Percentiles rank a stretch among this genome's conserved stretches.
phyloP scores from a whole-genome alignment of 2,113 vertebrate genomes.

The Hypanus sabinus region DNA sequence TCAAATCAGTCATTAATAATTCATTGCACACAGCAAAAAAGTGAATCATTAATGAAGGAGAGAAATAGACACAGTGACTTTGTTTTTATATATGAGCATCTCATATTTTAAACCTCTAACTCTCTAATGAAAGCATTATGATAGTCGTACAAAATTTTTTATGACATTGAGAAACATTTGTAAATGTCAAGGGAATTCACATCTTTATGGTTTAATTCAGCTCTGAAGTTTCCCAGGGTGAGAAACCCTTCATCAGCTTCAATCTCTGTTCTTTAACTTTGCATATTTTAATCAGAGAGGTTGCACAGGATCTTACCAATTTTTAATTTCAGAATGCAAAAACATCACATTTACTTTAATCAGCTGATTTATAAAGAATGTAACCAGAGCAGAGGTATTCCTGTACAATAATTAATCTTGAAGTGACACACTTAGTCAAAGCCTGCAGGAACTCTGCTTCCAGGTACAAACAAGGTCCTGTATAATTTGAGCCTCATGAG shows the following conservation, averaged over 20 bases:
- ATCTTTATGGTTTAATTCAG: neutral
- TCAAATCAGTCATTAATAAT: slow-evolving; percentile 48
- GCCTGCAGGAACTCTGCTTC: neutral
- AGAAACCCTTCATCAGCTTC: neutral
- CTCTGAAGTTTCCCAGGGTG: too few species aligned
- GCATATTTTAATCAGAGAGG: neutral
- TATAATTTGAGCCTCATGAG: neutral
- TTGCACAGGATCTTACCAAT: neutral
- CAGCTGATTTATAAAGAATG: slow-evolving; percentile 9
- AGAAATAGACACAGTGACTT: slow-evolving; percentile 40
- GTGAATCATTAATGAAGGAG: slow-evolving; percentile 47
- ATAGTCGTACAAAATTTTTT: neutral
- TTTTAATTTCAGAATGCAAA: neutral
- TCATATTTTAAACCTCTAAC: neutral
- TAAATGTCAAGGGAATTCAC: slow-evolving; percentile 10
- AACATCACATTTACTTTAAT: slow-evolving; percentile 15
- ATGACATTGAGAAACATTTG: neutral
- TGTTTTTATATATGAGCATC: neutral
- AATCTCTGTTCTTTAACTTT: neutral
- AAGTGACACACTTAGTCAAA: slow-evolving; percentile 1
- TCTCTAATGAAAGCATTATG: neutral
- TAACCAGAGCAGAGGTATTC: neutral
- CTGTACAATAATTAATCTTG: neutral
- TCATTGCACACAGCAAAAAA: slow-evolving; percentile 39
- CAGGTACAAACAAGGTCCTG: neutral